Base-by-base conservation (phyloP, 2,797 vertebrate genomes). In the Anabacerthia variegaticeps region DNA sequence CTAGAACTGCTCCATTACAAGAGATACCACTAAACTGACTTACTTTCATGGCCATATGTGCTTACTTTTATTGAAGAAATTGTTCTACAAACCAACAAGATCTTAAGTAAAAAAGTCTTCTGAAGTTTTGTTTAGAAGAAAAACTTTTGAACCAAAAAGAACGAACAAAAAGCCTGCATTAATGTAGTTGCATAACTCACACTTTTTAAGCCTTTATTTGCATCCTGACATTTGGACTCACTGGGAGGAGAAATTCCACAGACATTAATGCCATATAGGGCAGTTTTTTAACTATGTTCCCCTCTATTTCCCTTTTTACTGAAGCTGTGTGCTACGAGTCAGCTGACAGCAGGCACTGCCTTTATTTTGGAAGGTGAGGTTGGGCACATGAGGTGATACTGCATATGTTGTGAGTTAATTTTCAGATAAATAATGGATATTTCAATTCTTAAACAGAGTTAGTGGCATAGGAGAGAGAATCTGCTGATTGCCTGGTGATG, bases 31-130 rank as follows among this genome's bases (percentile, higher is more conserved):
- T 69, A 77, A 74, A 63, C 3, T 55, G 16, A 44, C 44, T 74
- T 88, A 82, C 32, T 86, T 85, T 94, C 27, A 48, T 62, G 51
- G 34, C 1, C 22, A 17, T 48, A 66, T 37, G 68, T 78, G 41
- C 36, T 82, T 89, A 74, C 48, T 95, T 96, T 58, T 79, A 92
- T 78, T 66, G 52, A 67, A 43, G 46, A 77, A 86, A 84, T 73
- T 55, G 7, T n/a, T 84, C 3, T 41, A 51, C 10, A 82, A 62
- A 58, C 14, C 9, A 83, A 10, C 58, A 27, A 86, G 34, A 77
- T 81, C 18, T 4, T 68, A 81, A 71, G 23, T 51, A 8, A 92
- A 80, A 58, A 44, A 41, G 2, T 51, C 9, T 55, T 74, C n/a
- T 66, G 7, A 58, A 88, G 79, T 43, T 58, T 65, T 48, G 9